Evolutionary conservation across 2,113 vertebrate genomes (phyloP), one percentile per base, ranked within the genome.

Genomic region (Salvelinus alpinus): DNA sequence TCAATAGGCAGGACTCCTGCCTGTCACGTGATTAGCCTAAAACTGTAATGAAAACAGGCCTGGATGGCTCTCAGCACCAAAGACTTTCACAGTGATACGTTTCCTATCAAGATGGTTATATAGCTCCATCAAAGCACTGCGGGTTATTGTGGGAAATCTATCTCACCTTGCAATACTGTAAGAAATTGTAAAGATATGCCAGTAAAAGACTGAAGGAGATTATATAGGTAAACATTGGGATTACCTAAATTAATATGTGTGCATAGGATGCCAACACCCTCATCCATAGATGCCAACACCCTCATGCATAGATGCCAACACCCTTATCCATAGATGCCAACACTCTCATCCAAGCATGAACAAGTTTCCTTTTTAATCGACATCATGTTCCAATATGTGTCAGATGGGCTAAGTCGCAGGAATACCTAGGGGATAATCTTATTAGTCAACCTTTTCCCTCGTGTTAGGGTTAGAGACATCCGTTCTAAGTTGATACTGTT

Each of bases 1-100:
- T 92, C 92, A 93, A 94, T 91, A 93, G 91, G 92, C 94, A 93
- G 94, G 94, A 94, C 93, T 92, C 90, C 93, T 91, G 91, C 83
- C 65, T 88, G 87, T 94, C 94, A 95, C 92, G 94, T 96, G 95
- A 95, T 80, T 12, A 84, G 64, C 75, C 87, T 82, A 68, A 89
- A 71, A 20, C 76, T 70, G 51, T 82, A 87, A 38, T 9, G 38
- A 9, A 38, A 38, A 38, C 38, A 44, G 38, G 9, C 9, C 38
- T 44, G 38, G 38, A 44, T 44, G 38, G 38, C 38, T 44, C 38
- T 11, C 8, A 44, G 9, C 38, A 1, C 7, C 38, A 44, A 44
- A 38, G 34, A 38, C 34, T 38, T 38, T 38, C 34, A 38, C 38
- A 44, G 38, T 44, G 38, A 44, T 8, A 22, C 2, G 24, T 62